These are phyloP conservation scores for Drosophila histrio DNA, from an alignment of 2,888 invertebrate genomes.

Conservation along the genomic window DNA sequence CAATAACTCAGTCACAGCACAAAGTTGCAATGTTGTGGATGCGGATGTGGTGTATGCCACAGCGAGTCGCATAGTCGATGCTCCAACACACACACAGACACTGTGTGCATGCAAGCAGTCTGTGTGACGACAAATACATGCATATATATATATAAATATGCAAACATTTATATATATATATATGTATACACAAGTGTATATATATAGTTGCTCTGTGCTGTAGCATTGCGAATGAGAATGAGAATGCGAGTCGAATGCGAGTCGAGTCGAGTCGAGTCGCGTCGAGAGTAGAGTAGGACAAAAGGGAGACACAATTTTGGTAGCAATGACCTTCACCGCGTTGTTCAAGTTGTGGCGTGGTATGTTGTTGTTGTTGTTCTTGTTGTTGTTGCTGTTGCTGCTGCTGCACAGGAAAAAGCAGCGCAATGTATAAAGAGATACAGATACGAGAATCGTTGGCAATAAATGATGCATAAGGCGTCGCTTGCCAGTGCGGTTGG, in stretches of 20 bases:
- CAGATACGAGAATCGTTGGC: constrained; percentile 40
- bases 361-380: constrained; percentile 34
- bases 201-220: constrained; percentile 38
- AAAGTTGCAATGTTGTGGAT: constrained; percentile 44
- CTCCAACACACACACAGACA: not conserved
- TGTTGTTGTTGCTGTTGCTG: constrained; percentile 23
- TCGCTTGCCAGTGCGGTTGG: constrained; percentile 27
- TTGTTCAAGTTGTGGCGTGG: constrained; percentile 80
- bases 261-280: constrained; percentile 58
- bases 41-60: constrained; percentile 65
- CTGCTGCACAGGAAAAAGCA: constrained; percentile 45
- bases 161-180: not conserved
- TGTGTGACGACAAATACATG: not conserved
- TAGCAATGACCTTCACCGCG: constrained; percentile 85
- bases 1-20: not conserved
- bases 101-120: not conserved
- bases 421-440: constrained; percentile 35
- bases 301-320: constrained; percentile 83
- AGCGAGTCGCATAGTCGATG: constrained; percentile 31
- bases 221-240: constrained; percentile 39
- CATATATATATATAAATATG: not conserved
- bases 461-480: constrained; percentile 71
- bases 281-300: constrained; percentile 81
- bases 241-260: constrained; percentile 44
- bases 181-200: constrained; percentile 12